These are phyloP conservation scores for Athrips mouffetella DNA, from an alignment of 2,888 invertebrate genomes.

Conservation along the genomic window DNA sequence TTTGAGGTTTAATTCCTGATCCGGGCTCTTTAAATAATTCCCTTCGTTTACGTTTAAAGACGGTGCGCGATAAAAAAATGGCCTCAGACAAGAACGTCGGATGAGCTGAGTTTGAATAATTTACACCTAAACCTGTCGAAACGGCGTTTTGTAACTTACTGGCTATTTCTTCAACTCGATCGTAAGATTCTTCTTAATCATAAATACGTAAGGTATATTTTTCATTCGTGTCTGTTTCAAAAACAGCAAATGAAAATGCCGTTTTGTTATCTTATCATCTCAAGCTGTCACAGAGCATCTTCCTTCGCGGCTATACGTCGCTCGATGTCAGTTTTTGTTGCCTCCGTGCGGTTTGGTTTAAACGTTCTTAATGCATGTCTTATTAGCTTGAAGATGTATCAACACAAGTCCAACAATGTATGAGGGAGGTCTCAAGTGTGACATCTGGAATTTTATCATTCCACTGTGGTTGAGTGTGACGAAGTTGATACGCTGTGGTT, in stretches of 20 bases:
- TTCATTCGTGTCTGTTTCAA: slow-evolving; percentile 12
- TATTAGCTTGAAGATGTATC: slow-evolving; percentile 39
- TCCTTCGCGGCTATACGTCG: slow-evolving; percentile 54
- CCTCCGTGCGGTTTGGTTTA: slow-evolving; percentile 47
- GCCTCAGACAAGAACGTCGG: slow-evolving; percentile 53
- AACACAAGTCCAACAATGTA: slow-evolving; percentile 16
- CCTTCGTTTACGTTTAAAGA: slow-evolving; percentile 61
- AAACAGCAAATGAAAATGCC: slow-evolving; percentile 28
- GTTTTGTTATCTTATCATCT: slow-evolving; percentile 50
- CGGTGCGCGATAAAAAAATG: slow-evolving; percentile 59
- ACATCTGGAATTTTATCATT: neutral
- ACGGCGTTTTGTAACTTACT: slow-evolving; percentile 36
- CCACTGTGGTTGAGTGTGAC: neutral
- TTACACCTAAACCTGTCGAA: slow-evolving; percentile 68
- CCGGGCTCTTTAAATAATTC: slow-evolving; percentile 55
- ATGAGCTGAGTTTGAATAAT: slow-evolving; percentile 71
- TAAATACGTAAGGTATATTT: slow-evolving; percentile 26
- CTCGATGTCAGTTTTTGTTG: slow-evolving; percentile 57
- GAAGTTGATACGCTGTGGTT: neutral
- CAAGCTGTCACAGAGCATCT: slow-evolving; percentile 52
- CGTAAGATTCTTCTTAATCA: slow-evolving; percentile 8
- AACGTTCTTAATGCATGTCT: slow-evolving; percentile 51
- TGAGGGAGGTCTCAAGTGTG: neutral
- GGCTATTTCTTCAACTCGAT: slow-evolving; percentile 27
- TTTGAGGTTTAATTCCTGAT: slow-evolving; percentile 52